phyloP scores from a whole-genome alignment of 1,140 invertebrate species.

The Drosophila takahashii region DNA sequence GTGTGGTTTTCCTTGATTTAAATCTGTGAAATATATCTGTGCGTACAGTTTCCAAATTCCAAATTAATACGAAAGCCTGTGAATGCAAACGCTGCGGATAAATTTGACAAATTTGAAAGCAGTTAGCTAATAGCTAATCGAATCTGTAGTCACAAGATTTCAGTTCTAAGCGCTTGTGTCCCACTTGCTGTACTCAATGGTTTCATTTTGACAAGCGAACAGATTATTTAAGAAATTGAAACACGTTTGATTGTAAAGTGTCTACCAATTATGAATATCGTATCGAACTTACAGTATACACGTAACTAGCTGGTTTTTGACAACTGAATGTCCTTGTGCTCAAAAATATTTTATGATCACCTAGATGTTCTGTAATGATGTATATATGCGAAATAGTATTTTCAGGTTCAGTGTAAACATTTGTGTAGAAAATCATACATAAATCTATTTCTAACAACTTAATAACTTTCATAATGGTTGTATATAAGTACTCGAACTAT shows the following conservation, averaged over 20 bases:
- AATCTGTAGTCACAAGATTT: constrained; percentile 43
- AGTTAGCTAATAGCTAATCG: constrained; percentile 42
- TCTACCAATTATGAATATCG: constrained; percentile 74
- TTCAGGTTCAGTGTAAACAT: constrained; percentile 23
- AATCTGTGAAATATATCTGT: constrained; percentile 71
- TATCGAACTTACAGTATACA: constrained; percentile 51
- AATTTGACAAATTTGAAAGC: constrained; percentile 59
- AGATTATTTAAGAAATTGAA: constrained; percentile 79
- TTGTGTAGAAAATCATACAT: constrained; percentile 35
- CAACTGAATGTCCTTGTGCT: constrained; percentile 5
- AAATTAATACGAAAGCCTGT: constrained; percentile 9
- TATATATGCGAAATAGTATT: constrained; percentile 12
- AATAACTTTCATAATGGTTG: constrained; percentile 29
- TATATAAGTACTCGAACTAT: constrained; percentile 18
- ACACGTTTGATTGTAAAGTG: constrained; percentile 83
- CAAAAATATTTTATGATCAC: constrained; percentile 2
- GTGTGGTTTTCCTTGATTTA: constrained; percentile 61
- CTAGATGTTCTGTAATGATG: background rate
- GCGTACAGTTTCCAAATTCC: constrained; percentile 20
- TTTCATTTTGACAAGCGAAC: constrained; percentile 56
- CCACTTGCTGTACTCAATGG: constrained; percentile 69
- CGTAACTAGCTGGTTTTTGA: constrained; percentile 9
- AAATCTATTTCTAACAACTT: constrained; percentile 35
- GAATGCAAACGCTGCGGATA: constrained; percentile 45
- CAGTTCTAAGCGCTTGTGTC: constrained; percentile 61